Conservation (phyloP, 2,113 vertebrate species). For the Coregonus clupeaformis region DNA sequence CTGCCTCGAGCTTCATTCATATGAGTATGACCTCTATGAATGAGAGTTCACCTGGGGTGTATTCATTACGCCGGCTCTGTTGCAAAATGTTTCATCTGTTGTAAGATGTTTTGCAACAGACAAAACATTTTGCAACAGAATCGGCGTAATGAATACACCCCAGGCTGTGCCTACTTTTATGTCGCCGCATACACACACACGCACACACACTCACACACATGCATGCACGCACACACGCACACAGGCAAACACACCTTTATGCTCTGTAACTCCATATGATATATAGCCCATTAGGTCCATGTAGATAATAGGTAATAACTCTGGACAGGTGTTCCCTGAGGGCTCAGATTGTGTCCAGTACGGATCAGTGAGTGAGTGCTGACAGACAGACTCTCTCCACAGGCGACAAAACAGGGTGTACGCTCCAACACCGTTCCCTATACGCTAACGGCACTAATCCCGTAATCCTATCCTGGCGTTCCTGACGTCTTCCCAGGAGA, state of each 20-base stretch:
- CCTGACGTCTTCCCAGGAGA: conserved; percentile 41
- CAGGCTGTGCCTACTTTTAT: too few relatives aligned
- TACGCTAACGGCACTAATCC: conserved; percentile 40
- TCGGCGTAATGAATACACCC: too few relatives aligned
- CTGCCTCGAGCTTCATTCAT: conserved; percentile 6
- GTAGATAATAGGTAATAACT: conserved; percentile 24
- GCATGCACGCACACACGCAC: conserved; percentile 7
- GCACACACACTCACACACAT: conserved; percentile 6
- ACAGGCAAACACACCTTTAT: neutral
- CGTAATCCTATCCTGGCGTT: conserved; percentile 57
- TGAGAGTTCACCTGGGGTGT: conserved; percentile 8
- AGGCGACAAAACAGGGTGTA: conserved; percentile 41
- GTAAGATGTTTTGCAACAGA: too few relatives aligned
- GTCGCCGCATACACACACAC: neutral
- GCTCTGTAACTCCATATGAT: conserved; percentile 23
- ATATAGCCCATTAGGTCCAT: conserved; percentile 41
- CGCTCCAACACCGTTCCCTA: conserved; percentile 22
- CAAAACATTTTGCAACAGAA: too few relatives aligned
- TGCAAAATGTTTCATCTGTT: too few relatives aligned
- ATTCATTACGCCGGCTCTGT: too few relatives aligned
- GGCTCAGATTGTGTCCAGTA: conserved; percentile 45
- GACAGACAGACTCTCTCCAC: conserved; percentile 51
- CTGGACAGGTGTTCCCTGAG: conserved; percentile 45
- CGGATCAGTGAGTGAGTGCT: conserved; percentile 48
- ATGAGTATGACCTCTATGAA: conserved; percentile 3